A percentile compares a stretch with the other conserved stretches of the same genome.
These are phyloP conservation scores for Strigops habroptila DNA, from an alignment of 2,113 vertebrate genomes.

Conservation along the genomic window DNA sequence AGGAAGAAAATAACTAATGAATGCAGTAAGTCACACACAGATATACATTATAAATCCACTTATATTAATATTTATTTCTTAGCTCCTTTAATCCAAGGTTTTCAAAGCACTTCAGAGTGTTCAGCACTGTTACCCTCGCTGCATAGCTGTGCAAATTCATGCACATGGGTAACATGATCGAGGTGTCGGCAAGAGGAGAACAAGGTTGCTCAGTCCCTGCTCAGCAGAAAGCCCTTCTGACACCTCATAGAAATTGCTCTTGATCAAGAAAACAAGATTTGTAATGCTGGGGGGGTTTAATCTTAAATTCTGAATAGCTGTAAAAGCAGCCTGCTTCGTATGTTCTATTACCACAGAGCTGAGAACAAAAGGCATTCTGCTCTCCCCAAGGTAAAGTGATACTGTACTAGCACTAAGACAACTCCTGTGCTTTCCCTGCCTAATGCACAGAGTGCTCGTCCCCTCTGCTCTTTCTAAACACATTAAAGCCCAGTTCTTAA, in stretches of 20 bases:
- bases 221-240: background rate
- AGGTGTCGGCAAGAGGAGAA: background rate
- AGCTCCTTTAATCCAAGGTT: slow-evolving; percentile 11
- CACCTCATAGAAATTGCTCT: background rate
- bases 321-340: background rate
- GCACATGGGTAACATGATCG: slow-evolving; percentile 30
- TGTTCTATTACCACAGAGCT: background rate
- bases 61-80: slow-evolving; percentile 27
- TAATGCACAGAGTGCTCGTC: background rate
- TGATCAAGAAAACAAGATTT: background rate
- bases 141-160: background rate
- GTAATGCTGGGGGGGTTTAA: background rate
- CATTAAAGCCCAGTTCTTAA: background rate
- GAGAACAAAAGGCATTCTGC: background rate
- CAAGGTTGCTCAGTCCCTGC: background rate
- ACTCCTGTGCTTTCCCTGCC: background rate
- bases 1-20: background rate
- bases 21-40: background rate
- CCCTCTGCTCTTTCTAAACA: background rate
- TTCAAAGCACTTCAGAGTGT: background rate
- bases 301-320: background rate
- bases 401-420: background rate
- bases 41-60: background rate
- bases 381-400: background rate
- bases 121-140: background rate